Percentiles rank a stretch among this genome's conserved stretches.
Conservation (phyloP, 1,140 invertebrate species). For the Oryctes rhinoceros region DNA sequence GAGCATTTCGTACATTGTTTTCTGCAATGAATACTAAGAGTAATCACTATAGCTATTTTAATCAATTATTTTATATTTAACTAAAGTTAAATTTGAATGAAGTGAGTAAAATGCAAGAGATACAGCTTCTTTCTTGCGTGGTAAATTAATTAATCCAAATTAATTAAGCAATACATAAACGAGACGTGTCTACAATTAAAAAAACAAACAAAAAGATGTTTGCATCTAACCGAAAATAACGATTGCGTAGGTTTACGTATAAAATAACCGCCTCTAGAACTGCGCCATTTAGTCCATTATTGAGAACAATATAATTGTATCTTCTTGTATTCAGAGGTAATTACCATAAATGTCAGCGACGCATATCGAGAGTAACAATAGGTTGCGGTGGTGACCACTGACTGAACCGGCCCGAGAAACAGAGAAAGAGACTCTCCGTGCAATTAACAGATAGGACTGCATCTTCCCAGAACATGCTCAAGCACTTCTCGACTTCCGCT, state of each 20-base stretch:
- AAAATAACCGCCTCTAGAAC: not conserved
- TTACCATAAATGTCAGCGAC: constrained; percentile 42
- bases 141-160: not conserved
- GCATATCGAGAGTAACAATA: constrained; percentile 40
- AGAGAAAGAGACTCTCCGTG: constrained; percentile 38
- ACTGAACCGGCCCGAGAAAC: constrained; percentile 32
- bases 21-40: too few relatives aligned
- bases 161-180: not conserved
- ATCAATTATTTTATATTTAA: too few relatives aligned
- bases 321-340: constrained; percentile 32
- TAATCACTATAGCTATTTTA: too few relatives aligned
- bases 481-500: constrained; percentile 39
- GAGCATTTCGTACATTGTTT: too few relatives aligned
- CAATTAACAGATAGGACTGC: constrained; percentile 38
- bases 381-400: constrained; percentile 19
- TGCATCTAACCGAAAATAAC: not conserved
- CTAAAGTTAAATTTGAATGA: too few relatives aligned
- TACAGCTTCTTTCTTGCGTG: not conserved
- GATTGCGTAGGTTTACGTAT: not conserved
- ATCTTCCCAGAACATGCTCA: constrained; percentile 41
- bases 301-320: constrained; percentile 37
- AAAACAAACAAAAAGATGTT: not conserved
- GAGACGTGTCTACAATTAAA: not conserved
- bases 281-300: constrained; percentile 10
- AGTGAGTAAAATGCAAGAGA: not conserved